Conservation (phyloP, 2,888 invertebrate genomes). For the Xylocampa areola region DNA sequence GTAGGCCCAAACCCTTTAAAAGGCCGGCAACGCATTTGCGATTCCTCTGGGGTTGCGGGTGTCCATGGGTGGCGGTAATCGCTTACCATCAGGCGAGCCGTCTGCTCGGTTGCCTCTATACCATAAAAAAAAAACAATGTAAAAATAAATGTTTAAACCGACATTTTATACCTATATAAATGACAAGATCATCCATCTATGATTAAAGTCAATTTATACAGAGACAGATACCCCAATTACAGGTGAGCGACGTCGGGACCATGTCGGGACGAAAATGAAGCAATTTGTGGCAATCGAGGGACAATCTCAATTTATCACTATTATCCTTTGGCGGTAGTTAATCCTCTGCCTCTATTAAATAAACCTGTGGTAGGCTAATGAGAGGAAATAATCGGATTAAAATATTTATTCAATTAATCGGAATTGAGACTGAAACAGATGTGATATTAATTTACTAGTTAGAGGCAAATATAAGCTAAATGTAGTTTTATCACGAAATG, state of each 20-base stretch:
- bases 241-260: slow-evolving; percentile 63
- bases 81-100: too few species aligned
- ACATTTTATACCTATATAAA: slow-evolving; percentile 49
- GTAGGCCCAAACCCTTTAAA: too few species aligned
- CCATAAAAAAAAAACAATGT: too few species aligned
- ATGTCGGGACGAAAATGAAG: slow-evolving; percentile 73
- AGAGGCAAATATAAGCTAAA: too few species aligned
- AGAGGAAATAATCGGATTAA: slow-evolving; percentile 38
- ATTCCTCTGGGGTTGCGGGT: too few species aligned
- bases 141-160: slow-evolving; percentile 15
- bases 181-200: slow-evolving; percentile 44
- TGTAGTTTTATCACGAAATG: too few species aligned
- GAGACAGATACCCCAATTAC: slow-evolving; percentile 67
- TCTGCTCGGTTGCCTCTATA: too few species aligned
- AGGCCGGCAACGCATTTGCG: too few species aligned
- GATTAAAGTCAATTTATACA: slow-evolving; percentile 44
- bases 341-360: slow-evolving; percentile 32
- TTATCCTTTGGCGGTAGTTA: slow-evolving; percentile 62
- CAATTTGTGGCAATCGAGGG: slow-evolving; percentile 82
- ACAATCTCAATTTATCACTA: slow-evolving; percentile 74
- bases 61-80: too few species aligned
- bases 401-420: slow-evolving; percentile 41
- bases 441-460: slow-evolving; percentile 6
- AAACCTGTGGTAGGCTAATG: slow-evolving; percentile 36
- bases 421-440: slow-evolving; percentile 21